Base-by-base conservation (phyloP, 2,113 vertebrate genomes). In the Mesoclemmys tuberculata region DNA sequence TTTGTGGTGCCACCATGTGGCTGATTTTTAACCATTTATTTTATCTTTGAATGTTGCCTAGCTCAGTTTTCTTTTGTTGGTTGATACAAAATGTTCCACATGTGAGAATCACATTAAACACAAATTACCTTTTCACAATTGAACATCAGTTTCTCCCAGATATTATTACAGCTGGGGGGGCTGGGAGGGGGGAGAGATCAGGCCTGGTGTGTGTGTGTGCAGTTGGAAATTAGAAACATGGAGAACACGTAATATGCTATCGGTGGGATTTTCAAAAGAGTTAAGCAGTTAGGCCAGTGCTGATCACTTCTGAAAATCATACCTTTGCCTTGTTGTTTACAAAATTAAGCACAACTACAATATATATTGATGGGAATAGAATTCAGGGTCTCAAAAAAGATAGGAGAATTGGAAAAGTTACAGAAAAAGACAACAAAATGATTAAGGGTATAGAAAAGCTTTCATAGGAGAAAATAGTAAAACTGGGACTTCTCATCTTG, bases 1-100 rank as follows among this genome's bases (percentile, higher is more conserved):
- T 97, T 77, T 14, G 88, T 88, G 93, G 93, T 74, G 97, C 94
- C 96, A 92, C 94, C 95, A 79, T 87, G 95, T 4, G 97, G 95
- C n/a, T 38, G 52, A 0, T 27, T 75, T 26, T 2, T 46, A n/a
- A 0, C 2, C 0, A 11, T 6, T 75, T 2, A 26, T 27, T 77
- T 14, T 7, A 4, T 55, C 3, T 24, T 77, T 46, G 8, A 18
- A 35, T 49, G 18, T 87, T 79, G 35, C 2, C 14, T 51, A 2
- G 7, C 3, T 24, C 64, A 3, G 19, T 46, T 77, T 77, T 44
- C 41, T 75, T 44, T 44, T 75, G 19, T 38, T 10, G 38, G 19
- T 71, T 10, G 38, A 41, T 41, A 44, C 41, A 8, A 41, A 7
- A 5, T 2, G 13, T 0, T 26, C 13, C 0, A 38, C 3, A 2